These are phyloP conservation scores for Pelobates fuscus DNA, from an alignment of 2,113 vertebrate species.

Conservation along the genomic window DNA sequence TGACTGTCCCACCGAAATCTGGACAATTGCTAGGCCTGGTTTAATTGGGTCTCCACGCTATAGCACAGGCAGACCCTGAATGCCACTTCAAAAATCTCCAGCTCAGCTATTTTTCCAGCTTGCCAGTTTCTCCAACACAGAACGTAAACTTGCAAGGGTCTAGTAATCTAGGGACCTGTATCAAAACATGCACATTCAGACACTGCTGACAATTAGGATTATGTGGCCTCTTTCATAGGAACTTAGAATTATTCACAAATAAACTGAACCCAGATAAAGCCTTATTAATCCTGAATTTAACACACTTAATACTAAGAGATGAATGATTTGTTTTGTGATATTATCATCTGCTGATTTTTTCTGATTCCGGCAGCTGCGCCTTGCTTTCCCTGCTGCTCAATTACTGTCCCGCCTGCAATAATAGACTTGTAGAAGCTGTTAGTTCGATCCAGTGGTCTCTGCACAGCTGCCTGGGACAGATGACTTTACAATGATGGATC, in stretches of 20 bases:
- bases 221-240: not conserved
- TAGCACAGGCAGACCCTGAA: too few species aligned
- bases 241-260: not conserved
- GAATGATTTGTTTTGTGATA: slow-evolving; percentile 78
- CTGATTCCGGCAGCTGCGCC: slow-evolving; percentile 74
- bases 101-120: too few species aligned
- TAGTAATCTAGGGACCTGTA: too few species aligned
- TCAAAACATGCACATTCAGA: too few species aligned
- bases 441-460: slow-evolving; percentile 91
- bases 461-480: slow-evolving; percentile 87
- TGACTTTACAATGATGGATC: slow-evolving; percentile 88
- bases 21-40: too few species aligned
- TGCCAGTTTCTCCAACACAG: too few species aligned
- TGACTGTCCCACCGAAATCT: too few species aligned
- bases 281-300: slow-evolving; percentile 67
- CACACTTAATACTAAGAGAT: slow-evolving; percentile 76
- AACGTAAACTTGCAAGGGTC: too few species aligned
- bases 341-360: slow-evolving; percentile 76
- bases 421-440: slow-evolving; percentile 88
- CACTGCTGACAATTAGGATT: not conserved
- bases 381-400: slow-evolving; percentile 77
- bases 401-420: slow-evolving; percentile 87
- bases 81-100: too few species aligned
- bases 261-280: slow-evolving; percentile 7
- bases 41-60: too few species aligned